These are phyloP conservation scores for Andricus grossulariae DNA, from an alignment of 1,140 invertebrate species.

Conservation along the genomic window DNA sequence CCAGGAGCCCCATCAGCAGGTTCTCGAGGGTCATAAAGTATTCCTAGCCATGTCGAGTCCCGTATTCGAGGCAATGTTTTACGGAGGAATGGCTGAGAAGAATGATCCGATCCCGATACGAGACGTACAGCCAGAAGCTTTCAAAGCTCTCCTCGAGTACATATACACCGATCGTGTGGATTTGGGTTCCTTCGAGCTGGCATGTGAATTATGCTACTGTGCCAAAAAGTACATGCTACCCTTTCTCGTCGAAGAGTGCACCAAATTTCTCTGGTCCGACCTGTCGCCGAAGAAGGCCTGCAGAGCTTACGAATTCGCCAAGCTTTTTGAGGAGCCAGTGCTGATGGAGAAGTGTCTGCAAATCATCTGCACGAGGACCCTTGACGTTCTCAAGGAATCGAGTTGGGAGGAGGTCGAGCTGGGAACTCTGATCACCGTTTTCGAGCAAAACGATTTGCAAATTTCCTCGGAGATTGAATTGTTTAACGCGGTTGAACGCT, in stretches of 20 bases:
- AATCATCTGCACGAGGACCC: slow-evolving; percentile 85
- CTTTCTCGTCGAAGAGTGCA: slow-evolving; percentile 87
- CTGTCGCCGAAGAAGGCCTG: slow-evolving; percentile 87
- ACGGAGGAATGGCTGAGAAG: slow-evolving; percentile 82
- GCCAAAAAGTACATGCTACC: slow-evolving; percentile 93
- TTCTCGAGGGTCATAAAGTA: slow-evolving; percentile 86
- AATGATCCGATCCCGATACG: slow-evolving; percentile 85
- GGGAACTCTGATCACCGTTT: slow-evolving; percentile 83
- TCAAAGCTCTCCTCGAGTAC: slow-evolving; percentile 86
- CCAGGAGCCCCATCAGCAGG: slow-evolving; percentile 83
- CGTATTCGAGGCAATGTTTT: slow-evolving; percentile 90
- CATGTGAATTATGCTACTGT: slow-evolving; percentile 89
- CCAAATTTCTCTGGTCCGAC: slow-evolving; percentile 87
- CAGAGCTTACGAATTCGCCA: slow-evolving; percentile 89
- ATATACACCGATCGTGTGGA: slow-evolving; percentile 89
- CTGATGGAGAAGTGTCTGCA: slow-evolving; percentile 87
- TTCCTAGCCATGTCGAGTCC: slow-evolving; percentile 90
- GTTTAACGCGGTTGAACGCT: slow-evolving; percentile 83
- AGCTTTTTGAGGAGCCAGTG: slow-evolving; percentile 87
- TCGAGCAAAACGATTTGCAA: slow-evolving; percentile 84
- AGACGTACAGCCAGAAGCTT: slow-evolving; percentile 90
- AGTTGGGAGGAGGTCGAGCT: slow-evolving; percentile 86
- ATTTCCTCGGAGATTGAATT: slow-evolving; percentile 85
- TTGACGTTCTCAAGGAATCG: slow-evolving; percentile 83
- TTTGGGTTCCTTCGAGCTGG: slow-evolving; percentile 87